These are phyloP conservation scores for Nasonia vitripennis DNA, from an alignment of 1,140 invertebrate species.

Conservation along the genomic window DNA sequence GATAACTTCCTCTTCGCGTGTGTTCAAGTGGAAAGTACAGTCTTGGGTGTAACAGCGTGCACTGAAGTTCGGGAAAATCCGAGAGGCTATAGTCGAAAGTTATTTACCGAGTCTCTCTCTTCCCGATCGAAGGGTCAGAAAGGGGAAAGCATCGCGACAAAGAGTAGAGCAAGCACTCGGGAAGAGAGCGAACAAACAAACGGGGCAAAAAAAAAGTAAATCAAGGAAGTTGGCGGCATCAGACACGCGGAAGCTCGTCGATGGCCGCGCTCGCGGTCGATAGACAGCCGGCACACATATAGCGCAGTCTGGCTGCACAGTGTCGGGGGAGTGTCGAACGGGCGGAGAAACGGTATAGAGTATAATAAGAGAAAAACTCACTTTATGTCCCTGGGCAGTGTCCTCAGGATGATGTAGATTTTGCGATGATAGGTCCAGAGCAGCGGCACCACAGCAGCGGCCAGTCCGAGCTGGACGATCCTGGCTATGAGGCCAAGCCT, in stretches of 20 bases:
- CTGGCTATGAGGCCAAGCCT: slow-evolving; percentile 76
- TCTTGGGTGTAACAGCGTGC: too few relatives aligned
- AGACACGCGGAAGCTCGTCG: background rate
- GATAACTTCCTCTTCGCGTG: too few relatives aligned
- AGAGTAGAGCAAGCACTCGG: too few relatives aligned
- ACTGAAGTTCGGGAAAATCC: too few relatives aligned
- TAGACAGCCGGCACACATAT: background rate
- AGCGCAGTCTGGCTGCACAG: too few relatives aligned
- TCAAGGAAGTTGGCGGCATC: too few relatives aligned
- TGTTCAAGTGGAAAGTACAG: too few relatives aligned
- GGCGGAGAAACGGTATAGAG: background rate
- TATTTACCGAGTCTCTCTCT: too few relatives aligned
- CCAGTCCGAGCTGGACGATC: slow-evolving; percentile 75
- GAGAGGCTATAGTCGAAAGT: too few relatives aligned
- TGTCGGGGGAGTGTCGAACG: background rate
- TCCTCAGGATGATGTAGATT: slow-evolving; percentile 77
- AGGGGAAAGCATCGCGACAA: too few relatives aligned
- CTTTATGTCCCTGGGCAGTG: slow-evolving; percentile 77
- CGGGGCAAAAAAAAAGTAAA: background rate
- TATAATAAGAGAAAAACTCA: slow-evolving; percentile 68
- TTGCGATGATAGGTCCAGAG: slow-evolving; percentile 76
- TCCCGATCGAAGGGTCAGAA: too few relatives aligned
- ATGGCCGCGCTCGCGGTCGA: background rate
- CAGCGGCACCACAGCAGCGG: slow-evolving; percentile 74
- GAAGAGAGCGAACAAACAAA: too few relatives aligned